Evolutionary conservation across 64 coral and sea anemone species (phyloP), one percentile per base, ranked within the genome.

Genomic region (Hydrozoanthus tunicans): DNA sequence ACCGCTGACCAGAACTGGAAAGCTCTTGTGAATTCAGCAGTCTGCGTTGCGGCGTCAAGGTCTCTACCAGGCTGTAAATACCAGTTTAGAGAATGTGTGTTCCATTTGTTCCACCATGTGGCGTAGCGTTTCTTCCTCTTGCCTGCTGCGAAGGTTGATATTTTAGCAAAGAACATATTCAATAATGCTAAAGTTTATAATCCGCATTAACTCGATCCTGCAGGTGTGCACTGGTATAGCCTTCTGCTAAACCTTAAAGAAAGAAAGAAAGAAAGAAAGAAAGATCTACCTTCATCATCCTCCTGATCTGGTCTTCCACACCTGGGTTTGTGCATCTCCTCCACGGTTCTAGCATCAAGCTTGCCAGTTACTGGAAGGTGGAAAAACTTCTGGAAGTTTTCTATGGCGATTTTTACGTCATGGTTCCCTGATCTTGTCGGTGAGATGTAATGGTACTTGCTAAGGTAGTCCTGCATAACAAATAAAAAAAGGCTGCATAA

Each of bases 271-370:
- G 32, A 43, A 43, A 43, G 32, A 43, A 43, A 43, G 32, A 43
- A 43, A 43, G 32, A 71, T 89, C 15, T 92, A 92, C 6, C 70
- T 25, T 80, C 74, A 2, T 58, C 58, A 0, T 83, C 95, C 17
- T 85, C 92, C 5, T 77, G 92, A 17, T 98, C 95, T 71, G 92
- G 74, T 11, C 82, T 72, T 56, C 95, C 95, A 73, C 95, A 98
- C 62, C 95, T 90, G 20, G 95, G 95, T 64, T 90, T 98, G 64
- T 94, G 91, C 95, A 98, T 98, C 51, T 90, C 79, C 9, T 10
- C 75, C 79, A 94, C 32, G 32, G 32, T 43, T 43, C 32, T 43
- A 43, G 32, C 32, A 43, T 43, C 32, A 43, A 43, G 32, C 32
- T 43, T 43, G 32, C 32, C 32, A 43, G 70, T 91, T 1, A 89